Conservation (phyloP, 2,113 vertebrate genomes). For the Hirundichthys speculiger region DNA sequence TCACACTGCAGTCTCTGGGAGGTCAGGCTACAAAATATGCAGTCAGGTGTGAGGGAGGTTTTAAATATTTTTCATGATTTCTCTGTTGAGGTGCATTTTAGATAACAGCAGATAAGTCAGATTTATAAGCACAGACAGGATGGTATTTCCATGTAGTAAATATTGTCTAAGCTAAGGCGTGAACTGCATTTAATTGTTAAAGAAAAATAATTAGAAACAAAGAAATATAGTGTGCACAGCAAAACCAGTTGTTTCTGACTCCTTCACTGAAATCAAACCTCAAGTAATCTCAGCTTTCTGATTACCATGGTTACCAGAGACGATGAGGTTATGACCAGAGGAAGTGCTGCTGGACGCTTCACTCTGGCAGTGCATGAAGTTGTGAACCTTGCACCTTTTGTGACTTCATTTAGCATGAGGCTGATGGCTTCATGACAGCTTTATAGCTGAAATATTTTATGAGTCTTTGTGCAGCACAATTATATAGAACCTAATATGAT, state of each 20-base stretch:
- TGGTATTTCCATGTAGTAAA: neutral
- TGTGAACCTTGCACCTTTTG: conserved; percentile 83
- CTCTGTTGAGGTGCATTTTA: conserved; percentile 6
- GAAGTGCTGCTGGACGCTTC: conserved; percentile 70
- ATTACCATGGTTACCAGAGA: conserved; percentile 31
- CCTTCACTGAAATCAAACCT: neutral
- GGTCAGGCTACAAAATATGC: conserved; percentile 56
- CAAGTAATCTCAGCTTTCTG: neutral
- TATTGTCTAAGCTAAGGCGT: neutral
- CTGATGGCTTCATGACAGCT: conserved; percentile 93
- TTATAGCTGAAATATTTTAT: conserved; percentile 89
- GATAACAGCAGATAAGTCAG: neutral
- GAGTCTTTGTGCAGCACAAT: conserved; percentile 90
- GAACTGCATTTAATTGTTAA: neutral
- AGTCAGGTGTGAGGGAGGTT: conserved; percentile 36
- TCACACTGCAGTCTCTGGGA: conserved; percentile 50
- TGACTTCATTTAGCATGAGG: conserved; percentile 90
- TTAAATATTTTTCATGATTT: conserved; percentile 15
- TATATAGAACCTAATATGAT: conserved; percentile 93
- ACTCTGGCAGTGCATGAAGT: conserved; percentile 83
- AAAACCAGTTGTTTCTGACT: neutral
- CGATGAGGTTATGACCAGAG: conserved; percentile 28
- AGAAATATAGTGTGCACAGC: neutral
- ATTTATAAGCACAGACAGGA: neutral
- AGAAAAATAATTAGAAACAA: conserved; percentile 8